Evolutionary conservation across 1,140 invertebrate genomes (phyloP).

Genomic region (Pseudomyrmex cubaensis): DNA sequence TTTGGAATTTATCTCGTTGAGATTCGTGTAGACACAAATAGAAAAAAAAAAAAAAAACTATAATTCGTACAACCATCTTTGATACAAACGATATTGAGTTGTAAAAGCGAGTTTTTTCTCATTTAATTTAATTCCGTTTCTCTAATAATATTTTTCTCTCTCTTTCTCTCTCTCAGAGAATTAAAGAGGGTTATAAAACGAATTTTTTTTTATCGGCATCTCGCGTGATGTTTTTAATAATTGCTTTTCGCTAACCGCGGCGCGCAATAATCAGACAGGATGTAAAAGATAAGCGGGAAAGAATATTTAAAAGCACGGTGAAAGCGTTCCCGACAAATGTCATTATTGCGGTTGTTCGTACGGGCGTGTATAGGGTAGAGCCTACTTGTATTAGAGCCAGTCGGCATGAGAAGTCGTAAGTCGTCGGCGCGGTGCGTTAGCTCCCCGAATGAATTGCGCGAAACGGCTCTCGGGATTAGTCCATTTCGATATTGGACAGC

Average conservation of each 20-base stretch:
- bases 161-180: no score
- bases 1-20: no score
- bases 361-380: background rate
- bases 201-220: no score
- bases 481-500: slow-evolving; percentile 68
- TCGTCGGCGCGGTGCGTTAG: slow-evolving; percentile 25
- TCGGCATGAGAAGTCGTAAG: slow-evolving; percentile 32
- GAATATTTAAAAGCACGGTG: slow-evolving; percentile 2
- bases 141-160: background rate
- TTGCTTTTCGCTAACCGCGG: background rate
- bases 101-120: background rate
- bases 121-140: background rate
- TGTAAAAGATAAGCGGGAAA: background rate
- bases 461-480: slow-evolving; percentile 57
- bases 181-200: no score
- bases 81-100: background rate
- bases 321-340: background rate
- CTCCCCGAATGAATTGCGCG: slow-evolving; percentile 48
- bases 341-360: background rate
- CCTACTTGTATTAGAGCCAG: background rate
- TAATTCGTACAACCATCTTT: no score
- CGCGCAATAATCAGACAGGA: background rate
- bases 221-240: background rate
- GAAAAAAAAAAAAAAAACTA: no score
- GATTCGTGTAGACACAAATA: no score